These are phyloP conservation scores for Carabus problematicus DNA, from an alignment of 2,888 invertebrate species.

Conservation along the genomic window DNA sequence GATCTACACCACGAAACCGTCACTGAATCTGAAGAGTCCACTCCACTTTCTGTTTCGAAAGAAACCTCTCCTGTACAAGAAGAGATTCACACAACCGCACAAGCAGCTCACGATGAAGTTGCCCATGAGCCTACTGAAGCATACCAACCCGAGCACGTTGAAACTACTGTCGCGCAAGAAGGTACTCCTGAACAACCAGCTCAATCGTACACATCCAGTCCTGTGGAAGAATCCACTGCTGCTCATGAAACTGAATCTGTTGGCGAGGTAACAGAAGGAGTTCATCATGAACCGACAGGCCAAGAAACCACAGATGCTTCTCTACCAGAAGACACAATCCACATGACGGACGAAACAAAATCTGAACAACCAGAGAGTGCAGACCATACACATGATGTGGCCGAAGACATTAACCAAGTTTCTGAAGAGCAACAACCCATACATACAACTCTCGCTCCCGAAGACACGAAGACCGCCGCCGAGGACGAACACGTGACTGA, in stretches of 20 bases:
- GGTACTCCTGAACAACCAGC: too few species aligned
- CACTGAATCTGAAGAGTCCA: too few species aligned
- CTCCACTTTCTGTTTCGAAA: neutral
- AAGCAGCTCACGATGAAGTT: too few species aligned
- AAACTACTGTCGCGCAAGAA: too few species aligned
- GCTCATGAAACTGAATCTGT: too few species aligned
- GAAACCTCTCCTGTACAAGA: neutral
- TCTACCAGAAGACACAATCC: slow-evolving; percentile 19
- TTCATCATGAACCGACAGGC: neutral
- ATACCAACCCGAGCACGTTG: slow-evolving; percentile 5
- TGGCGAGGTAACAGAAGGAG: slow-evolving; percentile 13
- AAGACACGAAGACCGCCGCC: slow-evolving; percentile 22
- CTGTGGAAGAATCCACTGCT: too few species aligned
- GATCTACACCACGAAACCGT: too few species aligned
- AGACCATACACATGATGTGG: slow-evolving; percentile 21
- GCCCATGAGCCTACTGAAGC: neutral
- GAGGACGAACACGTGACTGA: slow-evolving; percentile 21
- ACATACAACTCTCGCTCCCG: neutral
- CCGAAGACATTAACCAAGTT: neutral
- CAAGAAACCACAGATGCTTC: slow-evolving; percentile 17
- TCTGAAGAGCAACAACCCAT: slow-evolving; percentile 13
- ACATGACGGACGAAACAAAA: slow-evolving; percentile 12
- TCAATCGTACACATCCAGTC: too few species aligned
- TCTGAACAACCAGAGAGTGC: slow-evolving; percentile 27
- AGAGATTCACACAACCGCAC: neutral